These are phyloP conservation scores for Apodemia duryi DNA, from an alignment of 2,888 invertebrate genomes.

Conservation along the genomic window DNA sequence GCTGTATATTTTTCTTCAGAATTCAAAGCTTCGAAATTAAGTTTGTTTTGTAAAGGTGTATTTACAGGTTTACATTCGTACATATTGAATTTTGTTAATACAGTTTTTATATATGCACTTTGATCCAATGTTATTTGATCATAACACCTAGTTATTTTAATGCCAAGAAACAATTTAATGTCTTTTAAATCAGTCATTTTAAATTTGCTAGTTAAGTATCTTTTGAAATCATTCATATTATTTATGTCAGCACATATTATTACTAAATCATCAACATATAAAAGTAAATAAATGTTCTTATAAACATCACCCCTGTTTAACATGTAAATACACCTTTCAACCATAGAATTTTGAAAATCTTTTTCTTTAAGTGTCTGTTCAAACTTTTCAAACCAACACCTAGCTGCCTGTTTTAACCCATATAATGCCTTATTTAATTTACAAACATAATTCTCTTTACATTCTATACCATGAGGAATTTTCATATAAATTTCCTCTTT, in stretches of 20 bases:
- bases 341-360: slow-evolving; percentile 31
- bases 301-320: slow-evolving; percentile 25
- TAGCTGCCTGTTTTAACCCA: slow-evolving; percentile 33
- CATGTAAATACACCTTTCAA: slow-evolving; percentile 30
- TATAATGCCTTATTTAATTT: slow-evolving; percentile 37
- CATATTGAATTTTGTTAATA: slow-evolving; percentile 34
- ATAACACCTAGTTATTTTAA: slow-evolving; percentile 25
- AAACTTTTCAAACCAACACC: slow-evolving; percentile 32
- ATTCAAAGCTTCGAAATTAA: slow-evolving; percentile 29
- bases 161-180: slow-evolving; percentile 33
- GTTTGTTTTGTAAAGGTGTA: slow-evolving; percentile 26
- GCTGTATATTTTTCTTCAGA: too few species aligned
- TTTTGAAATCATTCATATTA: slow-evolving; percentile 25
- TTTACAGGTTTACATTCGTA: slow-evolving; percentile 21
- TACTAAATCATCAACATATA: slow-evolving; percentile 32
- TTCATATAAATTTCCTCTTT: slow-evolving; percentile 35
- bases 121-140: slow-evolving; percentile 30
- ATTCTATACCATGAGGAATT: slow-evolving; percentile 30
- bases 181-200: slow-evolving; percentile 30
- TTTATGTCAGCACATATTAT: slow-evolving; percentile 16
- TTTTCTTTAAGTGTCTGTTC: slow-evolving; percentile 27
- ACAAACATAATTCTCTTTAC: too few species aligned
- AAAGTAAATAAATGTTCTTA: slow-evolving; percentile 25
- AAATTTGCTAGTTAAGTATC: slow-evolving; percentile 29
- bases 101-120: slow-evolving; percentile 28